Base-by-base conservation (phyloP, 1,140 invertebrate species). In the Drosophila lowei region DNA sequence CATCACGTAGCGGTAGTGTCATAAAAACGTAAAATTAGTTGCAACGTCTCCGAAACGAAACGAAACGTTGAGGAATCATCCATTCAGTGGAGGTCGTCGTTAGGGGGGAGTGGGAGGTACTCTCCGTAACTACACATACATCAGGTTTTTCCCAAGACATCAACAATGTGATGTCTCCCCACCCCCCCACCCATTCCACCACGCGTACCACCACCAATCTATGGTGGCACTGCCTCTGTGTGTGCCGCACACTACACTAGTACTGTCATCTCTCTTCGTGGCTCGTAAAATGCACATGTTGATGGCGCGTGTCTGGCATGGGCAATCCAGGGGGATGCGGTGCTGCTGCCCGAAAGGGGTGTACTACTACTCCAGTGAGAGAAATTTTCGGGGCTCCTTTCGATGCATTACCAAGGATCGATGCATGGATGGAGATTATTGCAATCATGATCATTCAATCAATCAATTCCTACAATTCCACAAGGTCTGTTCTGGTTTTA, bases 11-110 rank as follows among this genome's bases (percentile, higher is more conserved):
- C 49, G 44, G 47, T 63, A 61, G 67, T 80, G 86, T 85, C 85
- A 89, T 89, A 89, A 89, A 74, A 89, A 81, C 67, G 74, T 81
- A 78, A 81, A 89, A 89, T 89, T 85, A 81, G 80, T 75, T 89
- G 65, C 49, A 80, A 78, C 62, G 64, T 38, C 34, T 38, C 34
- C 34, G 34, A 38, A 38, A 13, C 9, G 34, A 34, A 34, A 34
- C 34, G 34, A 38, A 38, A 38, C 28, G 47, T 65, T 15, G 50
- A 6, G 64, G 44, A 68, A 68, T 68, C 65, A 68, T 57, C 34
- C 65, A 68, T 68, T 67, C 63, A 48, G 49, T 18, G 43, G 43
- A 23, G 58, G 55, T 13, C 48, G 42, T 15, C 28, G n/a, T 41
- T 42, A 11, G 16, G 11, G 3, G 13, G 9, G 3, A 4, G 11